These are phyloP conservation scores for Cynodonichthys magdalenae DNA, from an alignment of 2,797 vertebrate genomes.

Conservation along the genomic window DNA sequence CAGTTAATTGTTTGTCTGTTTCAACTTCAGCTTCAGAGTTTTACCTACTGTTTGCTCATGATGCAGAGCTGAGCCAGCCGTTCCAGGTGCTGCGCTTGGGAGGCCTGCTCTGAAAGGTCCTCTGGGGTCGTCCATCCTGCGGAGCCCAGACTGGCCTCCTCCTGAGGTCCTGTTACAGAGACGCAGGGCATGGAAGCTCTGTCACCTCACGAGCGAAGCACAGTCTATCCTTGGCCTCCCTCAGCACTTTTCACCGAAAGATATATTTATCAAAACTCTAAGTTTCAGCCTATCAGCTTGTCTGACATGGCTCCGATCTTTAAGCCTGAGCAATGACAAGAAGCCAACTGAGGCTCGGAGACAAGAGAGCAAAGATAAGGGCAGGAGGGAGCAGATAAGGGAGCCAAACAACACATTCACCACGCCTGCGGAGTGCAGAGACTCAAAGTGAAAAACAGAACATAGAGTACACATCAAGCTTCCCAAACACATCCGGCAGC, in stretches of 20 bases:
- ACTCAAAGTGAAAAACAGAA: slow-evolving; percentile 33
- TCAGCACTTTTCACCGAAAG: slow-evolving; percentile 48
- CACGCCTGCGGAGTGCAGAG: slow-evolving; percentile 66
- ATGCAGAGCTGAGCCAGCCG: slow-evolving; percentile 84
- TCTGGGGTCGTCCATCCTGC: slow-evolving; percentile 79
- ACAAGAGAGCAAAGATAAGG: slow-evolving; percentile 69
- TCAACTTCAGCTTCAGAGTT: slow-evolving; percentile 39
- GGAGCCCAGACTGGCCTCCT: slow-evolving; percentile 79
- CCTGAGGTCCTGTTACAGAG: slow-evolving; percentile 87
- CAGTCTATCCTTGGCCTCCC: not conserved
- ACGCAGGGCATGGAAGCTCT: slow-evolving; percentile 81
- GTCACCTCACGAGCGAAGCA: slow-evolving; percentile 54
- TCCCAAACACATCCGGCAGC: not conserved
- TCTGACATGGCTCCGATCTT: slow-evolving; percentile 41
- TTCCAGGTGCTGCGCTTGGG: slow-evolving; percentile 82
- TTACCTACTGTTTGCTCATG: slow-evolving; percentile 87
- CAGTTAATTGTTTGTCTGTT: slow-evolving; percentile 23
- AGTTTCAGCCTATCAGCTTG: slow-evolving; percentile 56
- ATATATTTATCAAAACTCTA: slow-evolving; percentile 65
- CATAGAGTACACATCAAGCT: slow-evolving; percentile 16
- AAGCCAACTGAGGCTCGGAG: slow-evolving; percentile 61
- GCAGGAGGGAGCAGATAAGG: slow-evolving; percentile 62
- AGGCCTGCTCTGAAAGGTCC: slow-evolving; percentile 84
- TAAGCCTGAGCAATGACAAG: slow-evolving; percentile 63
- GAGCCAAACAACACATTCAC: slow-evolving; percentile 59